A percentile compares a stretch with the other conserved stretches of the same genome.
Conservation (phyloP, 2,888 invertebrate genomes). For the Monochamus alternatus region DNA sequence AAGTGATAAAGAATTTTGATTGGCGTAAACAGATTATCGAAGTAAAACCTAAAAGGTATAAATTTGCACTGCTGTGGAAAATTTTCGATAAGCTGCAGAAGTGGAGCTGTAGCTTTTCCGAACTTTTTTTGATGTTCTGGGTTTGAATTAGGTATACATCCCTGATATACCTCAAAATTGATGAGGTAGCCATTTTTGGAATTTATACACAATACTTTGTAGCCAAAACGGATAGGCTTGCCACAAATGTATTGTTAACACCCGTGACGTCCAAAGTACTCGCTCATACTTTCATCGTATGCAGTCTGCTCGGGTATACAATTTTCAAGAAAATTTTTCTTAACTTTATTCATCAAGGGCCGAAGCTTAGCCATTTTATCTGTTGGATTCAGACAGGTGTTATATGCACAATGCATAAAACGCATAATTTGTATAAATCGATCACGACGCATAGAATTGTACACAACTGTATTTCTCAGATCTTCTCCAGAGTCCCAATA, state of each 20-base stretch:
- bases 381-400: not conserved
- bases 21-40: constrained; percentile 50
- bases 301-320: not conserved
- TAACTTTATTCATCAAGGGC: not conserved
- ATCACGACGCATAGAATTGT: not conserved
- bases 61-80: constrained; percentile 28
- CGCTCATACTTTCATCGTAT: not conserved
- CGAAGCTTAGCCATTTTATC: not conserved
- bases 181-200: constrained; percentile 29
- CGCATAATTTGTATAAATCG: not conserved
- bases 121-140: too few relatives aligned
- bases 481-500: not conserved
- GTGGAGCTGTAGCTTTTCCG: constrained; percentile 30
- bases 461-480: not conserved
- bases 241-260: constrained; percentile 11
- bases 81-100: constrained; percentile 45
- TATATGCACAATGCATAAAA: not conserved
- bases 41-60: constrained; percentile 42
- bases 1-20: constrained; percentile 37
- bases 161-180: constrained; percentile 29
- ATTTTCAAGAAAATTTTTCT: constrained; percentile 1
- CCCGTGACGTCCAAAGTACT: not conserved
- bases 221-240: constrained; percentile 34
- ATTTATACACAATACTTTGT: constrained; percentile 37
- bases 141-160: not conserved